Conservation (phyloP, 2,888 invertebrate species). For the Malthinus seriepunctatus region DNA sequence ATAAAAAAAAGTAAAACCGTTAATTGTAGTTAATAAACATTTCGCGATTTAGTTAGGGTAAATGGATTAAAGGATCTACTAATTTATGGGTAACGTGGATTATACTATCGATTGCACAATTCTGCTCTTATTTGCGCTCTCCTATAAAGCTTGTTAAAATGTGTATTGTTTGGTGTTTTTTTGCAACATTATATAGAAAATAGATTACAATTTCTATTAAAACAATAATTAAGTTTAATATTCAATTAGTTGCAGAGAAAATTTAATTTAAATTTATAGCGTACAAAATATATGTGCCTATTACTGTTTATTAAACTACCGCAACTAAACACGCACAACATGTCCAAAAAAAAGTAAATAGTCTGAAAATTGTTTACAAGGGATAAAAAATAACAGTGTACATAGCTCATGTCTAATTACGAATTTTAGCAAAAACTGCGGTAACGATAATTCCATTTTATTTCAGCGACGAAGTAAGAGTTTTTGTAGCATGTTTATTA, state of each 20-base stretch:
- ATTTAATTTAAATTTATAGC: too few relatives aligned
- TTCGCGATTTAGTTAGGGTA: slow-evolving; percentile 29
- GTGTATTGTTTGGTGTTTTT: too few relatives aligned
- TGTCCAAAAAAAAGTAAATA: not conserved
- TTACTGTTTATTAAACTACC: too few relatives aligned
- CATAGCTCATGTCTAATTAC: slow-evolving; percentile 5
- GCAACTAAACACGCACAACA: not conserved
- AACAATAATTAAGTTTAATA: too few relatives aligned
- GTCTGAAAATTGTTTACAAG: not conserved
- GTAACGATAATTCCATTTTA: slow-evolving; percentile 14
- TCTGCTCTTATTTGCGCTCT: not conserved
- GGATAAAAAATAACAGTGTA: slow-evolving; percentile 2
- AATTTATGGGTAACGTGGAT: slow-evolving; percentile 27
- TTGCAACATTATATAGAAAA: too few relatives aligned
- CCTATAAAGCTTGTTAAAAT: slow-evolving; percentile 5
- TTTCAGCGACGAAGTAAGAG: slow-evolving; percentile 10
- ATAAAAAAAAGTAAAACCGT: slow-evolving; percentile 26
- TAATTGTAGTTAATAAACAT: slow-evolving; percentile 31
- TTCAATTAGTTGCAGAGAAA: too few relatives aligned
- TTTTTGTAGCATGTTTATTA: slow-evolving; percentile 28
- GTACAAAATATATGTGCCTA: too few relatives aligned
- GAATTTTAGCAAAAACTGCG: slow-evolving; percentile 11
- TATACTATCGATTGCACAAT: slow-evolving; percentile 25
- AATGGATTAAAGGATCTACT: slow-evolving; percentile 29
- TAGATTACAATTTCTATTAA: too few relatives aligned